Percentiles rank a stretch among this genome's conserved stretches.
phyloP scores from a whole-genome alignment of 2,797 vertebrate species.

The Varecia variegata region DNA sequence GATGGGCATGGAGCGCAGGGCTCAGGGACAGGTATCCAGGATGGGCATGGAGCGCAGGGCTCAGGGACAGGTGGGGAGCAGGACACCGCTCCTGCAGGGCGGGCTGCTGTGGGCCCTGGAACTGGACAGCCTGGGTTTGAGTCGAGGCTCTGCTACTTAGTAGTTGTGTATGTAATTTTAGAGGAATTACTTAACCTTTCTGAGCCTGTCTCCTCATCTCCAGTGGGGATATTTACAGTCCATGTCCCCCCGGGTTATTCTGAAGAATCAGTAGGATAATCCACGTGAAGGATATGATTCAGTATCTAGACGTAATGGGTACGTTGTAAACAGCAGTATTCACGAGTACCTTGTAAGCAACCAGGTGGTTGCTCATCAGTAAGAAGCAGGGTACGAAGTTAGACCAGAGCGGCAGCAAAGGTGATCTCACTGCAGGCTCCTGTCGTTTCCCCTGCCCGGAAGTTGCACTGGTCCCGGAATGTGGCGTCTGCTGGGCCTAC shows the following conservation, averaged over 20 bases:
- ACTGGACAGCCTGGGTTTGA: neutral
- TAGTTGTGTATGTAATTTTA: neutral
- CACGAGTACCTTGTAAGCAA: too few species aligned
- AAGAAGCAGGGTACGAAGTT: neutral
- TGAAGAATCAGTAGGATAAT: neutral
- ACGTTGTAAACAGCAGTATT: neutral
- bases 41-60: too few species aligned
- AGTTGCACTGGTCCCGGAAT: neutral
- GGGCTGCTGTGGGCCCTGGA: too few species aligned
- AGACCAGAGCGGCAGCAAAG: neutral
- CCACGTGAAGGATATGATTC: neutral
- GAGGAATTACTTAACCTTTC: neutral
- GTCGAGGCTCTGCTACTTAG: neutral
- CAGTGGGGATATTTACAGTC: neutral
- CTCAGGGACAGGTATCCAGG: neutral
- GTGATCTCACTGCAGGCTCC: neutral
- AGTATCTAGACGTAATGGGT: neutral
- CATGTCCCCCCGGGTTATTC: neutral
- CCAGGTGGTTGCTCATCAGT: neutral
- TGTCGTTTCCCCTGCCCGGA: neutral
- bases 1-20: too few species aligned
- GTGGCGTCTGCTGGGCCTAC: neutral
- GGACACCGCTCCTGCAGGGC: neutral
- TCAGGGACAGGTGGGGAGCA: neutral
- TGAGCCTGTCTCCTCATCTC: neutral